Percentiles rank a stretch among this genome's conserved stretches.
Conservation (phyloP, 2,888 invertebrate genomes). For the Syrista parreyssii region DNA sequence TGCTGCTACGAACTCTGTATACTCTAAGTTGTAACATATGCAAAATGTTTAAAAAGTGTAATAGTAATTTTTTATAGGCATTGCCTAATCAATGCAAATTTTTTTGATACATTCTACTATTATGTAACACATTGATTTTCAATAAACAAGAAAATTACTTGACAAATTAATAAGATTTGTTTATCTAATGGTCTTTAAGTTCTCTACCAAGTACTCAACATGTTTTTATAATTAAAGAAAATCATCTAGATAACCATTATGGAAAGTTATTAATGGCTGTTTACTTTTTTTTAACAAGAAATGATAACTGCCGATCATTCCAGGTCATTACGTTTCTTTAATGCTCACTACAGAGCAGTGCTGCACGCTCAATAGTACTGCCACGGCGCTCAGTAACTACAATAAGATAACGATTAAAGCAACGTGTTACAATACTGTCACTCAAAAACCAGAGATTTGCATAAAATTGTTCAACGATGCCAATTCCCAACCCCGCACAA, state of each 20-base stretch:
- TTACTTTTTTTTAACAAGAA: not conserved
- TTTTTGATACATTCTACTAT: conserved; percentile 36
- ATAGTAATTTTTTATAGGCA: conserved; percentile 4
- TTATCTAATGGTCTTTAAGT: not conserved
- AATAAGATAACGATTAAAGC: conserved; percentile 10
- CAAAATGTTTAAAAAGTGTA: conserved; percentile 2
- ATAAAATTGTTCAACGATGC: conserved; percentile 21
- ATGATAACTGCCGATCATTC: not conserved
- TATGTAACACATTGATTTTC: conserved; percentile 35
- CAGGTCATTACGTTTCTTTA: not conserved
- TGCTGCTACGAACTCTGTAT: not conserved
- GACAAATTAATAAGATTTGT: not conserved
- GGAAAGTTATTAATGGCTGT: not conserved
- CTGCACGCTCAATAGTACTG: not conserved
- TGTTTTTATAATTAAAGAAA: not conserved
- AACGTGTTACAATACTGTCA: conserved; percentile 7
- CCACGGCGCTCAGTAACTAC: not conserved
- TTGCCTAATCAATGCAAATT: conserved; percentile 16
- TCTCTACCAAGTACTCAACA: not conserved
- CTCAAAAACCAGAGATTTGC: not conserved
- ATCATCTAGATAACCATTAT: not conserved
- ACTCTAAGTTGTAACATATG: conserved; percentile 7
- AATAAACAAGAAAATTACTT: conserved; percentile 33
- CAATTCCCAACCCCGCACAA: conserved; percentile 24
- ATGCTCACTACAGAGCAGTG: not conserved